Evolutionary conservation across 2,113 vertebrate species (phyloP), one percentile per base, ranked within the genome.

Genomic region (Lynx canadensis): DNA sequence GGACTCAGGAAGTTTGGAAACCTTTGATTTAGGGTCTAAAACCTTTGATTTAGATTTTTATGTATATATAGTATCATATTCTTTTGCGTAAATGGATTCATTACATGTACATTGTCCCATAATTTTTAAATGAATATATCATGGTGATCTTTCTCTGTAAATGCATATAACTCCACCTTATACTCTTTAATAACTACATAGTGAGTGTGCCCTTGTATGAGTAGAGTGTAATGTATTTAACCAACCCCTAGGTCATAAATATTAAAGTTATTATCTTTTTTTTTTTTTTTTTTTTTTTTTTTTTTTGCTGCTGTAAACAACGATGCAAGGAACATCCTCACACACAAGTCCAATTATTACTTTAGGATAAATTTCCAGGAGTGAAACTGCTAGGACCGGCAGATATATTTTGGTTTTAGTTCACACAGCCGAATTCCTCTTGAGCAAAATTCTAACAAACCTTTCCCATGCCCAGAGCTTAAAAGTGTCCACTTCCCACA

Each of bases 171-270:
- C 82, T 36, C 50, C n/a, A 12, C 27, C 41, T 82, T 55, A n/a
- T 68, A 23, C 48, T 94, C 93, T 95, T 78, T 45, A 86, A 78
- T 74, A 92, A 21, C 45, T 92, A 23, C 27, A 33, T 83, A 73
- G 52, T 52, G n/a, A 73, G 52, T 45, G n/a, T 38, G 16, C 13
- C 14, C 65, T 81, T 36, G 13, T 25, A 36, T 23, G 14, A 88
- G 8, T 78, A 18, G 79, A 78, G 36, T 90, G 55, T 86, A 76
- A 90, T 55, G 81, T 84, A 86, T 94, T 86, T 78, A 92, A 85
- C 38, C 65, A 92, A 55, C 48, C 15, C 41, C n/a, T 27, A 10
- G 18, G 23, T 74, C 48, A 63, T 92, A 74, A 84, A 66, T 90
- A 76, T 87, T 93, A 52, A 92, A 55, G n/a, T n/a, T 48, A 23